Conservation (phyloP, 2,797 vertebrate genomes). For the Hipposideros larvatus region DNA sequence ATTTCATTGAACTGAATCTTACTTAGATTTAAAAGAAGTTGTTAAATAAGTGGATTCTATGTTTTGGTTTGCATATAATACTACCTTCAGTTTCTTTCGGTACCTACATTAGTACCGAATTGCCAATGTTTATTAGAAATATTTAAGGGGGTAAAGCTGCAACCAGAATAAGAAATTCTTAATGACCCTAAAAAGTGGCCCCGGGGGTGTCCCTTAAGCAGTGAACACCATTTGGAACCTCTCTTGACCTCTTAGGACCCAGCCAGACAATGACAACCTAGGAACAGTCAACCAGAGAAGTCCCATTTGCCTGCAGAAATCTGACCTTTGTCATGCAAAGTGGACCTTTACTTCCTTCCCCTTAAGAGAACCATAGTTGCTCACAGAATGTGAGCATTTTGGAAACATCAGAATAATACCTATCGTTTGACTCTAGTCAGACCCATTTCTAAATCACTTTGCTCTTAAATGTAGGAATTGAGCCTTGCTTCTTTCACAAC, state of each 20-base stretch:
- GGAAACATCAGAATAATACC: constrained; percentile 74
- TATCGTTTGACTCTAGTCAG: constrained; percentile 15
- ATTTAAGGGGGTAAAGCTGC: constrained; percentile 86
- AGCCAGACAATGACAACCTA: constrained; percentile 84
- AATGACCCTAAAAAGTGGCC: constrained; percentile 87
- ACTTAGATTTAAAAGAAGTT: constrained; percentile 43
- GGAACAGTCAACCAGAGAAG: constrained; percentile 82
- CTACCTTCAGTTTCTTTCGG: constrained; percentile 79
- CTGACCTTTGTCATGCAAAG: constrained; percentile 90
- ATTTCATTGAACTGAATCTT: constrained; percentile 25
- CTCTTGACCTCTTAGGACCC: constrained; percentile 87
- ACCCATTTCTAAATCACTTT: neutral
- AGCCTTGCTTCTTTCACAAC: neutral
- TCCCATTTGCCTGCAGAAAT: constrained; percentile 88
- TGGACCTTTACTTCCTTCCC: constrained; percentile 88
- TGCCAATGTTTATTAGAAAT: constrained; percentile 83
- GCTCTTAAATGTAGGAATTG: neutral
- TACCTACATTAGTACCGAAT: constrained; percentile 77
- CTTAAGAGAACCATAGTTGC: constrained; percentile 79
- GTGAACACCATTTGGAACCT: constrained; percentile 88
- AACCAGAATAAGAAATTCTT: constrained; percentile 84
- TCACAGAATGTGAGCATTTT: constrained; percentile 74
- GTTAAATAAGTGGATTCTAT: constrained; percentile 4
- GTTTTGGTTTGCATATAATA: neutral
- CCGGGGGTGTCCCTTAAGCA: constrained; percentile 87